Percentiles rank a stretch among this genome's conserved stretches.
phyloP scores from a whole-genome alignment of 2,888 invertebrate species.

The Smittia sp. region DNA sequence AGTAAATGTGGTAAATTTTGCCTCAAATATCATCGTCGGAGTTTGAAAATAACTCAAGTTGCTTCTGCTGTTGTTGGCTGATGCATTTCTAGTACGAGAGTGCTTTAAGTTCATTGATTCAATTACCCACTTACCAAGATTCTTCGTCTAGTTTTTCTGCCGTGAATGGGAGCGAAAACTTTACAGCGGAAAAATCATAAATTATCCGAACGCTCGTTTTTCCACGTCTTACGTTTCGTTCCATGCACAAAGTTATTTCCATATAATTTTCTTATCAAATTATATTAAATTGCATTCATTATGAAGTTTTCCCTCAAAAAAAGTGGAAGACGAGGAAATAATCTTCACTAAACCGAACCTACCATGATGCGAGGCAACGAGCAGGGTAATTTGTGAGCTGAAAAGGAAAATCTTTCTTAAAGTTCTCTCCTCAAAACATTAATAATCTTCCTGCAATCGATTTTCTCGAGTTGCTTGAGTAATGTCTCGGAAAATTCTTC shows the following conservation, averaged over 20 bases:
- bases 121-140: slow-evolving; percentile 31
- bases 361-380: slow-evolving; percentile 1
- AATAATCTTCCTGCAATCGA: background rate
- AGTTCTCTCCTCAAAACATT: background rate
- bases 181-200: slow-evolving; percentile 25
- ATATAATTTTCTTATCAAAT: slow-evolving; percentile 36
- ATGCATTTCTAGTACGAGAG: background rate
- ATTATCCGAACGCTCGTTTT: background rate
- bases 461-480: background rate
- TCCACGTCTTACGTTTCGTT: background rate
- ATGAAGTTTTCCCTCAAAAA: slow-evolving; percentile 15
- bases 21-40: too few species aligned
- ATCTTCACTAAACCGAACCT: slow-evolving; percentile 13
- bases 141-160: background rate
- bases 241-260: background rate
- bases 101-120: slow-evolving; percentile 34
- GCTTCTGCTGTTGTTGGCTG: too few species aligned
- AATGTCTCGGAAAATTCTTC: slow-evolving; percentile 26
- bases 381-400: background rate
- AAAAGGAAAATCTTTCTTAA: slow-evolving; percentile 8
- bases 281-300: slow-evolving; percentile 35
- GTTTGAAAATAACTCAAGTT: too few species aligned
- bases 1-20: too few species aligned
- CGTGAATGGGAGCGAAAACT: background rate
- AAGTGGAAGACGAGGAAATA: background rate